These are phyloP conservation scores for Dryobates pubescens DNA, from an alignment of 2,797 vertebrate species.

Conservation along the genomic window DNA sequence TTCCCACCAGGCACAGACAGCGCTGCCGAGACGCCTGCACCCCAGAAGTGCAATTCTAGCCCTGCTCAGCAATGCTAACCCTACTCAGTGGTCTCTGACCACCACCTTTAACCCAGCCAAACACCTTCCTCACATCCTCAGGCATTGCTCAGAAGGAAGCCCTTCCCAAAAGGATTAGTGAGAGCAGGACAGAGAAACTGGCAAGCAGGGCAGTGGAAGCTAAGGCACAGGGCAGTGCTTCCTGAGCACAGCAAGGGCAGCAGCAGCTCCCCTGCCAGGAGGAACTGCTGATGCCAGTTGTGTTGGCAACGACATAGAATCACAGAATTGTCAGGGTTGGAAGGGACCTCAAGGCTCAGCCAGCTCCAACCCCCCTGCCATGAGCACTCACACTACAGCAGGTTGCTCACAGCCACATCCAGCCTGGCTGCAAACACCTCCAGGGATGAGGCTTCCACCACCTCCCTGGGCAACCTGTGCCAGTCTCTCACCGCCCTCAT, in stretches of 20 bases:
- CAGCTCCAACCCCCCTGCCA: too few relatives aligned
- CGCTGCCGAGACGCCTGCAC: background rate
- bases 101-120: background rate
- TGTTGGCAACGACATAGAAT: accelerated
- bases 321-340: too few relatives aligned
- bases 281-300: accelerated
- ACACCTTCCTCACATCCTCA: accelerated
- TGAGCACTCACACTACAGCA: too few relatives aligned
- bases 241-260: background rate
- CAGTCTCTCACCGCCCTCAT: too few relatives aligned
- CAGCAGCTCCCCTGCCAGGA: background rate
- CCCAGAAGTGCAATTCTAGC: background rate
- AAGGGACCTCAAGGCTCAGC: too few relatives aligned
- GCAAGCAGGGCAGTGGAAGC: background rate
- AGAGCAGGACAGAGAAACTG: background rate
- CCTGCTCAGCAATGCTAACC: background rate
- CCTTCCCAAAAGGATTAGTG: background rate
- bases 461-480: too few relatives aligned
- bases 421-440: too few relatives aligned
- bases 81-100: accelerated
- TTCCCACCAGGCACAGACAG: background rate
- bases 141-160: background rate
- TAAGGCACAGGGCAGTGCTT: background rate
- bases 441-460: too few relatives aligned
- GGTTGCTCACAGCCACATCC: too few relatives aligned